Base-by-base conservation (phyloP, 2,888 invertebrate genomes). In the Anoplius nigerrimus region DNA sequence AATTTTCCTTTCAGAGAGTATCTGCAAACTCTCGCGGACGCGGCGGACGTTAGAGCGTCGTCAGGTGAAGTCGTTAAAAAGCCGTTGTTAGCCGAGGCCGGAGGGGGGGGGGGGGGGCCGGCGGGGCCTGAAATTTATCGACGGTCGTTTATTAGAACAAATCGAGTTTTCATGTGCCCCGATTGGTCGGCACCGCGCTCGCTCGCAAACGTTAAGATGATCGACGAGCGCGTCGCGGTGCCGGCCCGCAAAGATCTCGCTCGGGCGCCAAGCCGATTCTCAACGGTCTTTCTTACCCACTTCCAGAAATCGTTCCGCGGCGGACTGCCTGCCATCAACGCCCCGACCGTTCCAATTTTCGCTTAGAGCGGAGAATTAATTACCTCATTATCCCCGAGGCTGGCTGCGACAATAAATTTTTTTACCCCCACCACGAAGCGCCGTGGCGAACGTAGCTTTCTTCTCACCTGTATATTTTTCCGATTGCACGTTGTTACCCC, bases 141-240 rank as follows among this genome's bases (percentile, higher is more conserved):
- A 20, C 8, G 46, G n/a, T 61, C 68, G 57, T 68, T 71, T 61
- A 68, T 71, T 71, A 64, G 63, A 68, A 71, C 68, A 64, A 68
- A 68, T 71, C 68, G 68, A 54, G 42, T 58, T 71, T 71, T 71
- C 57, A 63, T 63, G 68, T 60, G 56, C 51, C n/a, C 57, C 60
- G 60, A 67, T 67, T 70, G 67, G 56, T 24, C 48, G 27, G n/a
- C n/a, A n/a, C n/a, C 34, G 4, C 27, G 27, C 43, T 34, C 52
- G 21, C 58, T 66, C 62, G 61, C 64, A 58, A 56, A 66, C 57
- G 55, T 62, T 69, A 62, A 66, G 53, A 61, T 46, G 53, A 58
- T 64, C 46, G 66, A 61, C 66, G 62, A 62, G 56, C 52, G 24
- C 13, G 21, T 18, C 34, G 4, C 11, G 11, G 34, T 6, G 11